phyloP scores from a whole-genome alignment of 2,113 vertebrate genomes.

The Pedetes capensis region DNA sequence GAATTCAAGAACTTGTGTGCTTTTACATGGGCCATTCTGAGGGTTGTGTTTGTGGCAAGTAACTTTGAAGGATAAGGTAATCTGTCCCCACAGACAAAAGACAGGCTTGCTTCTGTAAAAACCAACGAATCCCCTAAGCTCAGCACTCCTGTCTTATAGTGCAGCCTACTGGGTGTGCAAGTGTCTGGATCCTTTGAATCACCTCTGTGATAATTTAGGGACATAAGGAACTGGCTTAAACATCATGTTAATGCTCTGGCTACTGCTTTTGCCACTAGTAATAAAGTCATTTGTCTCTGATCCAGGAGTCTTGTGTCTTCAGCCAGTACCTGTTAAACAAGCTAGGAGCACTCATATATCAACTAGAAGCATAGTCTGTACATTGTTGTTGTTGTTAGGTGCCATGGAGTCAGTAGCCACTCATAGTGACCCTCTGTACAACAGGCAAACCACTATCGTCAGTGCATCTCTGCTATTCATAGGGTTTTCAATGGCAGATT shows the following conservation, averaged over 20 bases:
- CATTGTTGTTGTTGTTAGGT: too few relatives aligned
- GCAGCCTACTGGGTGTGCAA: not conserved
- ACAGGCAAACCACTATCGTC: too few relatives aligned
- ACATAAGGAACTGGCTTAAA: not conserved
- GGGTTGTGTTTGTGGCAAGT: not conserved
- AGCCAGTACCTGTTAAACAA: not conserved
- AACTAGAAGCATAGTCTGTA: not conserved
- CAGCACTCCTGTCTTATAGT: not conserved
- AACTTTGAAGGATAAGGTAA: not conserved
- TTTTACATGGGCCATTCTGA: not conserved
- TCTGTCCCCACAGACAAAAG: not conserved
- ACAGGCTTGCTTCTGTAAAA: not conserved
- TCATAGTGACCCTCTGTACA: too few relatives aligned
- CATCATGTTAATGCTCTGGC: not conserved
- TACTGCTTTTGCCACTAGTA: not conserved
- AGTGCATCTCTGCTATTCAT: too few relatives aligned
- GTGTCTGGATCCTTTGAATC: not conserved
- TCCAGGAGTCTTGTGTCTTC: not conserved
- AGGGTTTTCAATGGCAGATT: too few relatives aligned
- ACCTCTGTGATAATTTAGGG: not conserved
- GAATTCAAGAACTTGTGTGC: not conserved
- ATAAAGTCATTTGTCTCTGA: not conserved
- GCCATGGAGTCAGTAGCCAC: too few relatives aligned
- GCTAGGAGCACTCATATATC: not conserved
- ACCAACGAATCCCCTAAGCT: not conserved